Evolutionary conservation across 2,113 vertebrate species (phyloP).

Genomic region (Mionectes macconnelli): DNA sequence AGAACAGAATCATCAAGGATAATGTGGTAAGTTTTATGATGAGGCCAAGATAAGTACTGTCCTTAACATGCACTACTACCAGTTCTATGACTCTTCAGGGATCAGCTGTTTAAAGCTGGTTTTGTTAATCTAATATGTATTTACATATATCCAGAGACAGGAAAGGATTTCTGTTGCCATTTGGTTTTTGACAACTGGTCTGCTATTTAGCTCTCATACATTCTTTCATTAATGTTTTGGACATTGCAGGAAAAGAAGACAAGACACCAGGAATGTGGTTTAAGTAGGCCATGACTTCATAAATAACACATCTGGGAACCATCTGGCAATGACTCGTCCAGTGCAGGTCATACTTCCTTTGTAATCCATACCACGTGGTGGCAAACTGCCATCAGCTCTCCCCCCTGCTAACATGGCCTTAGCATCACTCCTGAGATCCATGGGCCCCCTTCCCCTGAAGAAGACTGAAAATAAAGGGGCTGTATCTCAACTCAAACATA

Average conservation of each 20-base stretch:
- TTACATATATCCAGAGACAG: slow-evolving; percentile 50
- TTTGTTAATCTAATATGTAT: slow-evolving; percentile 46
- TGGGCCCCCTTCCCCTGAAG: background rate
- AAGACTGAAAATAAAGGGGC: background rate
- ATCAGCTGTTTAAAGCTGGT: slow-evolving; percentile 42
- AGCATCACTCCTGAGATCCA: slow-evolving; percentile 6
- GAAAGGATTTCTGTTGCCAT: slow-evolving; percentile 43
- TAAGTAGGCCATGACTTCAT: slow-evolving; percentile 67
- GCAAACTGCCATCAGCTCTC: slow-evolving; percentile 59
- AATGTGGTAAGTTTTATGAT: background rate
- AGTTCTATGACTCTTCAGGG: slow-evolving; percentile 23
- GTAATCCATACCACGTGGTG: slow-evolving; percentile 62
- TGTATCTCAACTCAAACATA: background rate
- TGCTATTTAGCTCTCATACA: slow-evolving; percentile 67
- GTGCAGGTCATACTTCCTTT: slow-evolving; percentile 59
- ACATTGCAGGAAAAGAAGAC: slow-evolving; percentile 62
- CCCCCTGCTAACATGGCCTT: slow-evolving; percentile 25
- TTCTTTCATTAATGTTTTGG: slow-evolving; percentile 65
- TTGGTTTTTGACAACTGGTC: slow-evolving; percentile 64
- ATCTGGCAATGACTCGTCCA: slow-evolving; percentile 60
- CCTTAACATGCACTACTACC: background rate
- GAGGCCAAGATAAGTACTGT: background rate
- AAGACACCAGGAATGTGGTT: slow-evolving; percentile 65
- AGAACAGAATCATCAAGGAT: background rate
- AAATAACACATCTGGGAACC: slow-evolving; percentile 70